Conservation (phyloP, 1,140 invertebrate species). For the Coelopa frigida region DNA sequence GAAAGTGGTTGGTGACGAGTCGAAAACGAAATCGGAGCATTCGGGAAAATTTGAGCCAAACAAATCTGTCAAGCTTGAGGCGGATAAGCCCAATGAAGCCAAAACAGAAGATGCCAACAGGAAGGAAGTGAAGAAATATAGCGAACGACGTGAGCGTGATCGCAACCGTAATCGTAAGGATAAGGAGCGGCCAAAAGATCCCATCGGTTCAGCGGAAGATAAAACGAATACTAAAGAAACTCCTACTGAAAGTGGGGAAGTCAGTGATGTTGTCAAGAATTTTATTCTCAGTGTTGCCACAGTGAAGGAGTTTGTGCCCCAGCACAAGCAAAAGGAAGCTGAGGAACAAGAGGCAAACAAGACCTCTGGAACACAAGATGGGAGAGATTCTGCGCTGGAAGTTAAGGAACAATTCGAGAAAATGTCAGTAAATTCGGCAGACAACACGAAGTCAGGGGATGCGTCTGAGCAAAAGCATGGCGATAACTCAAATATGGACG, state of each 20-base stretch:
- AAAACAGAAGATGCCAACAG: conserved; percentile 13
- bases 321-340: conserved; percentile 3
- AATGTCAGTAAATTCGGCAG: background rate
- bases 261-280: conserved; percentile 14
- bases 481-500: conserved; percentile 10
- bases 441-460: background rate
- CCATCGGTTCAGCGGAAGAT: conserved; percentile 14
- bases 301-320: conserved; percentile 3
- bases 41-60: conserved; percentile 11
- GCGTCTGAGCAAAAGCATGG: conserved; percentile 6
- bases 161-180: conserved; percentile 2
- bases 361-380: background rate
- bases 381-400: conserved; percentile 2
- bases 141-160: conserved; percentile 11
- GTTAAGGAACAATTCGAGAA: background rate
- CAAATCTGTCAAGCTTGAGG: conserved; percentile 25
- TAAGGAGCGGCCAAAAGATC: conserved; percentile 8
- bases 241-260: background rate
- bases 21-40: background rate
- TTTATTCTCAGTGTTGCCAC: conserved; percentile 12
- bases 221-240: conserved; percentile 7
- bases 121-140: conserved; percentile 19
- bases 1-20: conserved; percentile 26
- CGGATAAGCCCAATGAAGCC: background rate
- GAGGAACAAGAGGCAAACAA: background rate